Conservation (phyloP, 2,113 vertebrate genomes). For the Anarrhichthys ocellatus region DNA sequence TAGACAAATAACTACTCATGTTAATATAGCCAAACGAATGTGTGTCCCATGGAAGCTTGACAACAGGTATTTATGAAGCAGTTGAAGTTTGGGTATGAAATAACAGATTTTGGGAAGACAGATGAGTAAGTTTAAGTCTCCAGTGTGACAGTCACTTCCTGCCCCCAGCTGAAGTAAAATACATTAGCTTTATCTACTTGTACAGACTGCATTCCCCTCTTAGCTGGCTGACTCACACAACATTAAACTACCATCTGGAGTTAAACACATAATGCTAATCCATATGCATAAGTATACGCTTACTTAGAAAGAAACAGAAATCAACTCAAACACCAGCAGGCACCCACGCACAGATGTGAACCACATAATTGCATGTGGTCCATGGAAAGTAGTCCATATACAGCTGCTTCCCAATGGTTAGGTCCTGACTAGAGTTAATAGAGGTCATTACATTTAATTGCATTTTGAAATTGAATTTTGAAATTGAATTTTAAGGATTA, state of each 20-base stretch:
- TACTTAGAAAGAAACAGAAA: conserved; percentile 57
- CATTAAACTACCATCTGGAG: conserved; percentile 62
- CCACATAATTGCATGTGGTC: background rate
- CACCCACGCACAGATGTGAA: conserved; percentile 3
- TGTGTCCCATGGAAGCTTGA: conserved; percentile 24
- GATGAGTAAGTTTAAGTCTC: conserved; percentile 39
- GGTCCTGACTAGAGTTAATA: conserved; percentile 4
- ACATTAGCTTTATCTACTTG: conserved; percentile 63
- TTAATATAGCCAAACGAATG: conserved; percentile 3
- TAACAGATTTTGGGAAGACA: conserved; percentile 30
- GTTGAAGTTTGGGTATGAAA: conserved; percentile 34
- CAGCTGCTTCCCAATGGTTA: conserved; percentile 15
- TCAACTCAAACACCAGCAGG: conserved; percentile 30
- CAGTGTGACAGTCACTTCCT: conserved; percentile 48
- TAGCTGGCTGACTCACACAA: conserved; percentile 53
- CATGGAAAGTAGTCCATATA: background rate
- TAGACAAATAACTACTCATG: conserved; percentile 55
- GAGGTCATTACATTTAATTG: conserved; percentile 10
- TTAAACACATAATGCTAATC: conserved; percentile 67
- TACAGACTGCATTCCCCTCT: conserved; percentile 52
- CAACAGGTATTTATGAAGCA: conserved; percentile 34
- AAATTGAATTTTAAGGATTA: conserved; percentile 13
- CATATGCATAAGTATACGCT: conserved; percentile 62
- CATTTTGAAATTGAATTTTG: background rate
- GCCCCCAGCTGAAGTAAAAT: conserved; percentile 55